Evolutionary conservation across 2,888 invertebrate genomes (phyloP).

Genomic region (Nasonovia ribisnigri): DNA sequence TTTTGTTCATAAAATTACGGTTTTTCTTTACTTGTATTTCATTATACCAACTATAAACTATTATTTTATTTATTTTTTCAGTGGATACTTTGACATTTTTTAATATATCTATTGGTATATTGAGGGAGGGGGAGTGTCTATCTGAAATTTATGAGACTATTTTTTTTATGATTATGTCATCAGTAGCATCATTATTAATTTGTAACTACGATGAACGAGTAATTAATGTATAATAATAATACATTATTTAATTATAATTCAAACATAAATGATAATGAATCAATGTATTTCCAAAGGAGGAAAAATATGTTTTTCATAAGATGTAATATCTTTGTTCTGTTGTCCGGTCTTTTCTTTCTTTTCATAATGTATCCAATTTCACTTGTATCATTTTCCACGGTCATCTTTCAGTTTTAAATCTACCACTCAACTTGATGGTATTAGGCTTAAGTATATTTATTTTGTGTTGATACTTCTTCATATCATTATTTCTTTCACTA

Average conservation of each 20-base stretch:
- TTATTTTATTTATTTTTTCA: no score
- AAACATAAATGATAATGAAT: not conserved
- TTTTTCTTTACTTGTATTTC: no score
- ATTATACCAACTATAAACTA: no score
- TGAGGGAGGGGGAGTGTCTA: not conserved
- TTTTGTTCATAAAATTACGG: no score
- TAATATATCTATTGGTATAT: not conserved
- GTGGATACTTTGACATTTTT: no score
- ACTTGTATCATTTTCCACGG: not conserved
- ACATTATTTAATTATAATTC: not conserved
- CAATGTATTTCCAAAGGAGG: not conserved
- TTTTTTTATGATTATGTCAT: not conserved
- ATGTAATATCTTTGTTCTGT: not conserved
- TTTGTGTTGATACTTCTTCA: not conserved
- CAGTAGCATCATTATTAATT: not conserved
- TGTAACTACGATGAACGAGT: not conserved
- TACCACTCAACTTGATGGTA: not conserved
- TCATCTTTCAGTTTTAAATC: not conserved
- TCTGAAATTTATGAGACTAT: not conserved
- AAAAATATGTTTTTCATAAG: not conserved
- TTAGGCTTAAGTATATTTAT: not conserved
- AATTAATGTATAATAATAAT: not conserved
- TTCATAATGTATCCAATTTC: not conserved
- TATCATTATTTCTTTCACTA: not conserved
- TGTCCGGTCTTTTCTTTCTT: not conserved